Evolutionary conservation across 2,113 vertebrate species (phyloP), one percentile per base, ranked within the genome.

Genomic region (Rynchops niger): DNA sequence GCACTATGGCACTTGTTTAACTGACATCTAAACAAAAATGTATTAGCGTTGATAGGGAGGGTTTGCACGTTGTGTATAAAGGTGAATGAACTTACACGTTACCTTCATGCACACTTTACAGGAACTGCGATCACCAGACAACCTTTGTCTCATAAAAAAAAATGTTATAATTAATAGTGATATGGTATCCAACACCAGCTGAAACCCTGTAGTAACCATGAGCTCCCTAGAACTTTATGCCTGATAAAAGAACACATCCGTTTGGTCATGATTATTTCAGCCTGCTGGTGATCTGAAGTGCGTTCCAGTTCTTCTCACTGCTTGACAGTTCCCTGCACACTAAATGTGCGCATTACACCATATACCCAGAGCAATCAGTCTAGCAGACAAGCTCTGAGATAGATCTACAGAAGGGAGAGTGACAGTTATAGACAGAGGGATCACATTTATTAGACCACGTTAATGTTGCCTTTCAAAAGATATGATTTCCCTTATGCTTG

Each of bases 391-490:
- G n/a, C 67, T 65, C 85, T 29, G 38, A 82, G 55, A n/a, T 14
- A 50, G 65, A 80, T 45, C 69, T 69, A 22, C 6, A 26, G n/a
- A 67, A 58, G 38, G 22, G 12, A 61, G 10, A 77, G 15, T 27
- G 32, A 34, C 50, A 77, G 1, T 2, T 53, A 34, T 38, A 83
- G 58, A 89, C 47, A 74, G 52, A 86, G 9, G 12, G 38, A 20
- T 59, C 32, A 11, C 0, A 0, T 36, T 70, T 69, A 58, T 17
- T 40, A 58, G 25, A 47, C 7, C 27, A 20, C 2, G 2, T 27
- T 47, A 62, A 40, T 26, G 55, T 1, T 83, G 40, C 43, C 30
- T 58, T 86, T 82, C 52, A 43, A 63, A 85, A 90, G 3, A 40
- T 38, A 15, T 1, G 0, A 38, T 82, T 73, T 55, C 15, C 11